Conservation (phyloP, 2,113 vertebrate genomes). For the Pan paniscus region DNA sequence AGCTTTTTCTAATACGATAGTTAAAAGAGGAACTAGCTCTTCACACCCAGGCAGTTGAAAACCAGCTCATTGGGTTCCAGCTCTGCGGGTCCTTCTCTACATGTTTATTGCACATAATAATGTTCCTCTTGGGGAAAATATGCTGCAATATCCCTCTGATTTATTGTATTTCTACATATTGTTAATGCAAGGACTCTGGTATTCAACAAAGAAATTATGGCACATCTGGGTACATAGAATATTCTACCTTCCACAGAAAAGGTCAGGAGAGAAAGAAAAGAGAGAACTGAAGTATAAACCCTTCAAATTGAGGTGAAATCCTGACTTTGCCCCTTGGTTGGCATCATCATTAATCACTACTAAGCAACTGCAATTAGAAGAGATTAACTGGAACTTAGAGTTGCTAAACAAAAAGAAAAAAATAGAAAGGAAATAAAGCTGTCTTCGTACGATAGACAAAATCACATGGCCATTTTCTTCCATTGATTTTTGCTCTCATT, state of each 20-base stretch:
- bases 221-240: background rate
- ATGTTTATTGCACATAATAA: background rate
- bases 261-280: background rate
- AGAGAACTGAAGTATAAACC: background rate
- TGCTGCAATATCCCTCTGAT: background rate
- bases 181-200: background rate
- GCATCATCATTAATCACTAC: background rate
- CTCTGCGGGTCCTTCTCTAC: background rate
- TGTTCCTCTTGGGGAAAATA: background rate
- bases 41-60: background rate
- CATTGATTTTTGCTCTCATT: background rate
- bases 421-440: background rate
- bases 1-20: background rate
- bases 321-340: background rate
- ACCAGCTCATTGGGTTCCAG: background rate
- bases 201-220: background rate
- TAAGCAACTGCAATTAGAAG: slow-evolving; percentile 2
- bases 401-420: background rate
- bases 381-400: background rate
- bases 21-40: background rate
- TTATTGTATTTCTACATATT: background rate
- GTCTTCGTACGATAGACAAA: background rate
- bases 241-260: background rate
- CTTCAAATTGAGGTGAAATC: background rate
- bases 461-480: background rate